Percentiles rank a stretch among this genome's conserved stretches.
phyloP scores from a whole-genome alignment of 2,797 vertebrate species.

The Morelia viridis region DNA sequence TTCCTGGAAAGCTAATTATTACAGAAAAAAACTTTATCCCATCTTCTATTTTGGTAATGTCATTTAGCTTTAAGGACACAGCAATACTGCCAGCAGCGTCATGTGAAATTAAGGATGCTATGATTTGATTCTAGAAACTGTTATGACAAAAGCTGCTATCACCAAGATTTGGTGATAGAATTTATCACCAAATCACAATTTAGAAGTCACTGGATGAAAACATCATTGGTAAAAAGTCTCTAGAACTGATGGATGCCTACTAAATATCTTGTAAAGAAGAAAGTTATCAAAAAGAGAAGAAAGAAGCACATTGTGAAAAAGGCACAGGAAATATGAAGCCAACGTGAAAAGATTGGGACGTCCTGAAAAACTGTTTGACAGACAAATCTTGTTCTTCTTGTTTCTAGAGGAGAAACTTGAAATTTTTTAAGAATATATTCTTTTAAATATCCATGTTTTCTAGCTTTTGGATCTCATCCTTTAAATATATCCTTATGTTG shows the following conservation, averaged over 20 bases:
- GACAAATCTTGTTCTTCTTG: background rate
- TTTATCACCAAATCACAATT: background rate
- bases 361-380: background rate
- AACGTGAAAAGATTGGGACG: background rate
- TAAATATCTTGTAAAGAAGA: slow-evolving; percentile 6
- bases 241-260: background rate
- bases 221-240: slow-evolving; percentile 25
- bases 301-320: slow-evolving; percentile 20
- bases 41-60: slow-evolving; percentile 1
- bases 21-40: background rate
- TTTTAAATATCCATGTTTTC: background rate
- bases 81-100: background rate
- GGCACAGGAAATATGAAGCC: background rate
- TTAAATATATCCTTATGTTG: slow-evolving; percentile 2
- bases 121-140: background rate
- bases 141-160: slow-evolving; percentile 14
- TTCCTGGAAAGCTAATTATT: background rate
- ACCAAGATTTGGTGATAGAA: background rate
- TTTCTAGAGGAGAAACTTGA: slow-evolving; percentile 12
- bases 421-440: background rate
- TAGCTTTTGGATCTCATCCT: background rate
- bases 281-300: slow-evolving; percentile 21
- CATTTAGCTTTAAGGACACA: background rate
- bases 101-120: slow-evolving; percentile 22
- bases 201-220: slow-evolving; percentile 22